These are phyloP conservation scores for Thalassophryne amazonica DNA, from an alignment of 2,797 vertebrate genomes.

Conservation along the genomic window DNA sequence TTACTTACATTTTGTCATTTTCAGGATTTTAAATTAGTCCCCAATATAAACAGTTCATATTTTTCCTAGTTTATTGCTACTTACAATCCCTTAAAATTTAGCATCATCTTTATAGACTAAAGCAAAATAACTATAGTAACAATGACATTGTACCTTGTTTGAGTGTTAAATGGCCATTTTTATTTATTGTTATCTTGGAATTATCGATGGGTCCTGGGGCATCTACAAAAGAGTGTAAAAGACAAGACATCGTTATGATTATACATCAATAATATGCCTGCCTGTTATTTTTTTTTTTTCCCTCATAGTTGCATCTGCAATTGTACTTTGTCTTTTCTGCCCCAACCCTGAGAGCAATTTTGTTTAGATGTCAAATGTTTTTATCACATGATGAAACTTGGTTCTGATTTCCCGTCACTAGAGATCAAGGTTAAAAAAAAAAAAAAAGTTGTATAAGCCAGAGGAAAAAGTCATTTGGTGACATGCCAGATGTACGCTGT, in stretches of 20 bases:
- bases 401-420: slow-evolving; percentile 20
- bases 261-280: not conserved
- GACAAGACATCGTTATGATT: slow-evolving; percentile 17
- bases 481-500: slow-evolving; percentile 37
- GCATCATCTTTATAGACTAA: not conserved
- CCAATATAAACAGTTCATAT: not conserved
- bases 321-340: too few relatives aligned
- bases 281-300: not conserved
- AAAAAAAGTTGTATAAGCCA: slow-evolving; percentile 49
- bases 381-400: slow-evolving; percentile 28
- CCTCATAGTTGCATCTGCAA: too few relatives aligned
- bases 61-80: not conserved
- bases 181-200: slow-evolving; percentile 90
- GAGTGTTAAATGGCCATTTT: slow-evolving; percentile 88
- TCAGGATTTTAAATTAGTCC: not conserved
- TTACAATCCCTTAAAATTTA: not conserved
- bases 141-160: slow-evolving; percentile 85
- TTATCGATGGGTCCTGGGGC: slow-evolving; percentile 95
- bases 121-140: not conserved
- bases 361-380: slow-evolving; percentile 52
- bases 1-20: too few relatives aligned
- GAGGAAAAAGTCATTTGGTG: slow-evolving; percentile 10
- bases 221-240: slow-evolving; percentile 76
- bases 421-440: slow-evolving; percentile 33
- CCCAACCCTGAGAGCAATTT: slow-evolving; percentile 25